These are phyloP conservation scores for Cephus pulcher DNA, from an alignment of 2,888 invertebrate species.

Conservation along the genomic window DNA sequence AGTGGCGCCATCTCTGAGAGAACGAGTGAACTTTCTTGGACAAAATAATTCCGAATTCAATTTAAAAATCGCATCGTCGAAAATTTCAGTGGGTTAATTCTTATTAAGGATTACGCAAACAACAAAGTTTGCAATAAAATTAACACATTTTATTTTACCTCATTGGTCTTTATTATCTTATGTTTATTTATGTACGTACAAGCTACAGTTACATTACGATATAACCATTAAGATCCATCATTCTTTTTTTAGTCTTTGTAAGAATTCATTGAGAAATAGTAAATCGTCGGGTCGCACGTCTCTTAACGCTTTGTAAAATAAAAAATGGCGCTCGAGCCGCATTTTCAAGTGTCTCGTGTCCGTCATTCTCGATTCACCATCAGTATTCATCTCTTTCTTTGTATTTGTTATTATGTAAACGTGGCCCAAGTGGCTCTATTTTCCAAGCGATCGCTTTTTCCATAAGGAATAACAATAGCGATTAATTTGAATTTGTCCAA, in stretches of 20 bases:
- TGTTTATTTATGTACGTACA: constrained; percentile 10
- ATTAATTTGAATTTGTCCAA: not conserved
- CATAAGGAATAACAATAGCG: not conserved
- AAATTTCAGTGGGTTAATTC: too few relatives aligned
- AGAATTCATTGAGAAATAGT: constrained; percentile 12
- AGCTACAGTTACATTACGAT: constrained; percentile 12
- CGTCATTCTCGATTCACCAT: not conserved
- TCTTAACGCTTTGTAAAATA: not conserved
- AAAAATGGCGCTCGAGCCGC: not conserved
- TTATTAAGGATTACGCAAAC: too few relatives aligned
- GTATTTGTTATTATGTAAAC: not conserved
- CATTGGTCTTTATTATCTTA: constrained; percentile 8
- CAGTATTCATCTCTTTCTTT: not conserved
- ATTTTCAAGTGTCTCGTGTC: not conserved
- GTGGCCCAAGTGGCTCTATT: not conserved
- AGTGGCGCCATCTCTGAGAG: too few relatives aligned
- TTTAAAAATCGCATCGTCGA: too few relatives aligned
- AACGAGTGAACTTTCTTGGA: too few relatives aligned
- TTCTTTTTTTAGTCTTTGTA: constrained; percentile 12
- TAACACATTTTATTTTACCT: not conserved
- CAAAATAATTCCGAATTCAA: too few relatives aligned
- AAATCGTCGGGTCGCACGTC: constrained; percentile 4
- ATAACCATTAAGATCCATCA: constrained; percentile 16
- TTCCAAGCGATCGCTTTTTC: not conserved
- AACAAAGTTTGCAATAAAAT: not conserved